Evolutionary conservation across 2,113 vertebrate genomes (phyloP), one percentile per base, ranked within the genome.

Genomic region (Cyprinodon variegatus): DNA sequence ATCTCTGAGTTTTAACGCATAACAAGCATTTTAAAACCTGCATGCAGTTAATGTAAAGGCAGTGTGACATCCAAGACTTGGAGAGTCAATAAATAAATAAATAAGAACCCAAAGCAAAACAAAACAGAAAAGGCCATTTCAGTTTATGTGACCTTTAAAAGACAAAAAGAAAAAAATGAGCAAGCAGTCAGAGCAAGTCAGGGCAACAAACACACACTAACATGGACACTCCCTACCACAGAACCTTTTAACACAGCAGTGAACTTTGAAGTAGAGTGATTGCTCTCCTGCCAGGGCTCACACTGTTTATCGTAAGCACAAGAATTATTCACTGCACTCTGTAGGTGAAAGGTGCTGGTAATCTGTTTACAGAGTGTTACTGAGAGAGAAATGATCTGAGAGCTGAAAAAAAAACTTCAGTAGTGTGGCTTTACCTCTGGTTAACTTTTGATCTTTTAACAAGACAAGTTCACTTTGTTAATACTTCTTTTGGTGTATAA

Each of bases 311-410:
- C 70, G 83, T 83, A 91, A 90, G 85, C 90, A 88, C 40, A 61
- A 76, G 86, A 90, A 90, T 88, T 86, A 90, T 91, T 83, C 79
- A 71, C 79, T 53, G 75, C 83, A 84, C 86, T 90, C 75, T 85
- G 84, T 79, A 79, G 84, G 78, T 13, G 37, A 72, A 78, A 83
- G 76, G 82, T 74, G 83, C 40, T 29, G 62, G 83, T 86, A 84
- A 50, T 15, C 61, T 74, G 85, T 87, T 83, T 81, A 76, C 70
- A 50, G 40, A 61, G 71, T 46, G 65, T 67, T 67, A 62, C 79
- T 66, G 50, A 9, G 60, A 45, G 79, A 72, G 69, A 69, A 53
- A 53, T 59, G 77, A 45, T 59, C 75, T 11, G 29, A 22, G 67
- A 46, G 60, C 41, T 29, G 77, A 79, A 68, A 76, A 65, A 59